Conservation (phyloP, 2,888 invertebrate genomes). For the Amphipoea oculea region DNA sequence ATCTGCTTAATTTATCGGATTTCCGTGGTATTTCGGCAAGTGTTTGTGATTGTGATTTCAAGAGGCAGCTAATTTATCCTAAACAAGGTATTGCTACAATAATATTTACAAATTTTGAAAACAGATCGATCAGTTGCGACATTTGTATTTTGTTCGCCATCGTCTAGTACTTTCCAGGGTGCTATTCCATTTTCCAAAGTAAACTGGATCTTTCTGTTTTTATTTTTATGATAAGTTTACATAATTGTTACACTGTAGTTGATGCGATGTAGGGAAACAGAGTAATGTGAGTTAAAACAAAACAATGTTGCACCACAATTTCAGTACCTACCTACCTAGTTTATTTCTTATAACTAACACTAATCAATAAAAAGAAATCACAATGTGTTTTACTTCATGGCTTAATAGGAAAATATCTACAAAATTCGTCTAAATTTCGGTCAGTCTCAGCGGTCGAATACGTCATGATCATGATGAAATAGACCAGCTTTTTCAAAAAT, state of each 20-base stretch:
- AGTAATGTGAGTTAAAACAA: background rate
- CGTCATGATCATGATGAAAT: background rate
- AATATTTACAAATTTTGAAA: conserved; percentile 59
- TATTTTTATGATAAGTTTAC: background rate
- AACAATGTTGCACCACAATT: conserved; percentile 47
- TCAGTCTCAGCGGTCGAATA: background rate
- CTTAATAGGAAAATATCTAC: background rate
- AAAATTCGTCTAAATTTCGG: background rate
- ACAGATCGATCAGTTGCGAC: conserved; percentile 81
- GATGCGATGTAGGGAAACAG: background rate
- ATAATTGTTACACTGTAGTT: background rate
- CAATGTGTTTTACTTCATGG: background rate
- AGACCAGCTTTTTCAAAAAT: background rate
- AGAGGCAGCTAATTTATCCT: conserved; percentile 10
- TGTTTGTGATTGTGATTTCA: conserved; percentile 32
- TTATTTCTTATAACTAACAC: background rate
- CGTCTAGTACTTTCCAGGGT: conserved; percentile 70
- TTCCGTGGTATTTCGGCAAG: conserved; percentile 44
- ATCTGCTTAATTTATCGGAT: conserved; percentile 18
- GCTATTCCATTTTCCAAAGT: conserved; percentile 50
- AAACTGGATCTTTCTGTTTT: conserved; percentile 21
- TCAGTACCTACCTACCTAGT: background rate
- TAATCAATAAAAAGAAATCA: background rate
- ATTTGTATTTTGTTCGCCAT: conserved; percentile 43
- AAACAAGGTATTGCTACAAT: conserved; percentile 46